Evolutionary conservation across 2,888 invertebrate species (phyloP).

Genomic region (Cephonodes hylas): DNA sequence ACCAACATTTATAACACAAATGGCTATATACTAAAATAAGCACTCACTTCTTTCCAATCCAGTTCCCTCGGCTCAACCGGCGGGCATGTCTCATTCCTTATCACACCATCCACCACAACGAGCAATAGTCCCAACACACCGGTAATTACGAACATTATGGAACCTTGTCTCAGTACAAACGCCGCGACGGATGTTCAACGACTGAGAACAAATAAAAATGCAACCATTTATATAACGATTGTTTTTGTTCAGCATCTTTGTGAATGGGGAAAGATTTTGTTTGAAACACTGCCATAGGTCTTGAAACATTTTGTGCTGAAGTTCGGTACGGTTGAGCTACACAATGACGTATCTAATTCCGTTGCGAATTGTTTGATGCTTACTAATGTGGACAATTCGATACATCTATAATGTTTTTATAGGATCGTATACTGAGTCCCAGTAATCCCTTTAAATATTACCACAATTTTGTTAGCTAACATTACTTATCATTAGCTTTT

Average conservation of each 20-base stretch:
- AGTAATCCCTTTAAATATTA: no score
- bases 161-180: slow-evolving; percentile 34
- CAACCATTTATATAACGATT: slow-evolving; percentile 46
- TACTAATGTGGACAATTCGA: no score
- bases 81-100: slow-evolving; percentile 60
- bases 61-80: slow-evolving; percentile 55
- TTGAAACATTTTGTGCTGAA: neutral
- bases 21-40: neutral
- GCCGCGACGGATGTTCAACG: slow-evolving; percentile 33
- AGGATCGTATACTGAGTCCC: no score
- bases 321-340: neutral
- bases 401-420: no score
- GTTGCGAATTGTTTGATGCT: no score
- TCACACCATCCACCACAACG: slow-evolving; percentile 44
- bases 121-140: slow-evolving; percentile 43
- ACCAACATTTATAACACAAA: neutral
- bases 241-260: slow-evolving; percentile 34
- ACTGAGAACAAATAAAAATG: slow-evolving; percentile 53
- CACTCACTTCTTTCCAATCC: slow-evolving; percentile 70
- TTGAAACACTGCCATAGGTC: neutral
- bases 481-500: no score
- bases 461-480: no score
- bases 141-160: slow-evolving; percentile 48
- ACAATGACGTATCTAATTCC: no score
- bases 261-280: neutral